Base-by-base conservation (phyloP, 1,140 invertebrate genomes). In the Hyles euphorbiae region DNA sequence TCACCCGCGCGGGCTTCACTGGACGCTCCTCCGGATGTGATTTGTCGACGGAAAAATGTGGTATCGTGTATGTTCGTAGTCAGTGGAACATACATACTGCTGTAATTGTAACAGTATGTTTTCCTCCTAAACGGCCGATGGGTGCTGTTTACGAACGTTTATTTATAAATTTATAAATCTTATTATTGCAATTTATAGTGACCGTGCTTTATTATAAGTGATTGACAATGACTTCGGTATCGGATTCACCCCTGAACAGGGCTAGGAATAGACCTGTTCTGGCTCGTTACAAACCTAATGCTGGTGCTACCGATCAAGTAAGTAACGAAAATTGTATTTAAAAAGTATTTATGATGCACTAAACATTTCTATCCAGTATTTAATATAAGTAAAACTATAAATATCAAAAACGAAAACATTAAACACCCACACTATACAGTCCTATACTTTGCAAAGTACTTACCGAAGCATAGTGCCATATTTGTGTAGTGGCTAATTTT, bases 31-130 rank as follows among this genome's bases (percentile, higher is more conserved):
- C 83, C 86, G 86, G 86, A 88, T 88, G 78, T 86, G 85, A 87
- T 85, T 87, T 84, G 83, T 83, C 81, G 81, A 82, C 77, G 74
- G 77, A 85, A 86, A 82, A 83, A 85, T 85, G 82, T 81, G 76
- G 71, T 80, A 86, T 88, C 80, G 70, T 68, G 62, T 71, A 78
- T 73, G 78, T 69, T 71, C 75, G 73, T 69, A 68, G 67, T 51
- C 68, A 74, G 76, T 68, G 67, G 68, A 58, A 70, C 69, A 79
- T 70, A 67, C 70, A 80, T 70, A 67, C 68, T 74, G 67, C 68
- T 72, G 76, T 76, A 80, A 82, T 81, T 75, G 70, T 74, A 77
- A 74, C 77, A 82, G 81, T 79, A 70, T 83, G 78, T 78, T 81
- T 85, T 81, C 81, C 78, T 72, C 74, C 73, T 70, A 70, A 76